Evolutionary conservation across 2,113 vertebrate species (phyloP).

Genomic region (Dicaeum eximium): DNA sequence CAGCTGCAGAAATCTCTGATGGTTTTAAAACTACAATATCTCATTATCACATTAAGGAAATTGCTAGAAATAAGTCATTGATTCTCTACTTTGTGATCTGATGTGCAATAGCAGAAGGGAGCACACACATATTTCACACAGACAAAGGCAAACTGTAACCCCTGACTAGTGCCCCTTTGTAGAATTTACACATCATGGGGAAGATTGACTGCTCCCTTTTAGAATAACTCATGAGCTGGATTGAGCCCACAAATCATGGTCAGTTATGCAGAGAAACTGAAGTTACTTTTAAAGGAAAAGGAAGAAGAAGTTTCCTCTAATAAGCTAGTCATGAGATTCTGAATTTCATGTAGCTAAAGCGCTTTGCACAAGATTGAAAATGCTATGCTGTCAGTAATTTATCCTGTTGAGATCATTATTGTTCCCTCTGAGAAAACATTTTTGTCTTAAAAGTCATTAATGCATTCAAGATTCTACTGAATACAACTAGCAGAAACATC

Average conservation of each 20-base stretch:
- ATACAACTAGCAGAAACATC: neutral
- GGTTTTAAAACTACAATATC: neutral
- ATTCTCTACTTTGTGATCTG: neutral
- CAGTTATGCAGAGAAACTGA: neutral
- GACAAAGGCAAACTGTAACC: neutral
- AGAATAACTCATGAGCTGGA: neutral
- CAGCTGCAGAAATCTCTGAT: neutral
- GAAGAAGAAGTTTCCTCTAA: neutral
- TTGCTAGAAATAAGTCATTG: neutral
- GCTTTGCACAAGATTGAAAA: neutral
- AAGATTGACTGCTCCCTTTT: neutral
- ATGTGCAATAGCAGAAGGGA: neutral
- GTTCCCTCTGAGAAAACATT: slow-evolving; percentile 22
- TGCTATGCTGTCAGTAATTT: neutral
- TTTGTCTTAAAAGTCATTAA: slow-evolving; percentile 25
- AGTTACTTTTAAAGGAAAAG: neutral
- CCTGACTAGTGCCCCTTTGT: neutral
- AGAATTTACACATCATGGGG: neutral
- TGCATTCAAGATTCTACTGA: slow-evolving; percentile 26
- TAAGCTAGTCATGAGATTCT: neutral
- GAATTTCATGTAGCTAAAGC: neutral
- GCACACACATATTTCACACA: neutral
- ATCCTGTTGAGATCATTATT: slow-evolving; percentile 4
- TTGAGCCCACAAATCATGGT: neutral
- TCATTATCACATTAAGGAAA: neutral